phyloP scores from a whole-genome alignment of 2,888 invertebrate genomes.

The Torymus tubicola region DNA sequence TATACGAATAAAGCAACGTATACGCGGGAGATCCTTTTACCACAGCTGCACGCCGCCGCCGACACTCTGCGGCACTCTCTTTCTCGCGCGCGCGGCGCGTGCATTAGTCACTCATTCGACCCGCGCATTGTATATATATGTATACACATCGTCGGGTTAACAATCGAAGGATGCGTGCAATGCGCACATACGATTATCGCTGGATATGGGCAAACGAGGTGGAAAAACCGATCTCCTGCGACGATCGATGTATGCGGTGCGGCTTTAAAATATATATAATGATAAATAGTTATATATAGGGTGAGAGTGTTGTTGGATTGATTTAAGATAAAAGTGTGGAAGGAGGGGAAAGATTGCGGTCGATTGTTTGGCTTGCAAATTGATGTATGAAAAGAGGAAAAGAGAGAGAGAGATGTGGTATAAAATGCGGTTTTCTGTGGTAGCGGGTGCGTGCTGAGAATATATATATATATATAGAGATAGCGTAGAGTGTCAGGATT shows the following conservation, averaged over 20 bases:
- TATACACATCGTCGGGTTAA: neutral
- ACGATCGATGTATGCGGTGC: conserved; percentile 1
- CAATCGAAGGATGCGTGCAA: neutral
- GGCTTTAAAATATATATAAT: neutral
- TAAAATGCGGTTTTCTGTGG: too few relatives aligned
- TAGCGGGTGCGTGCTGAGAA: too few relatives aligned
- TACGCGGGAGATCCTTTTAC: neutral
- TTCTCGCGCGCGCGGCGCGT: neutral
- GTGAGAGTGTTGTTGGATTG: conserved; percentile 22
- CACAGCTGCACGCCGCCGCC: too few relatives aligned
- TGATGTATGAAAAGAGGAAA: too few relatives aligned
- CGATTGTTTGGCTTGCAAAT: neutral
- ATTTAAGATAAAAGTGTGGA: conserved; percentile 6
- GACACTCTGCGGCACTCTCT: conserved; percentile 3
- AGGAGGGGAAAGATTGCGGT: neutral
- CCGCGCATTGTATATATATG: neutral
- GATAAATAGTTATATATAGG: too few relatives aligned
- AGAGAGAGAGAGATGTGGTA: too few relatives aligned
- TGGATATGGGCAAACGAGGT: conserved; percentile 7
- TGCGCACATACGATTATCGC: conserved; percentile 4
- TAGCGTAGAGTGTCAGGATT: too few relatives aligned
- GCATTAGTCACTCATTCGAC: neutral
- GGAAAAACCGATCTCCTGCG: conserved; percentile 29
- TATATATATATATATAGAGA: too few relatives aligned
- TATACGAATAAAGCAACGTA: conserved; percentile 12